Evolutionary conservation across 2,888 invertebrate species (phyloP).

Genomic region (Melikaiella ostensackeni): DNA sequence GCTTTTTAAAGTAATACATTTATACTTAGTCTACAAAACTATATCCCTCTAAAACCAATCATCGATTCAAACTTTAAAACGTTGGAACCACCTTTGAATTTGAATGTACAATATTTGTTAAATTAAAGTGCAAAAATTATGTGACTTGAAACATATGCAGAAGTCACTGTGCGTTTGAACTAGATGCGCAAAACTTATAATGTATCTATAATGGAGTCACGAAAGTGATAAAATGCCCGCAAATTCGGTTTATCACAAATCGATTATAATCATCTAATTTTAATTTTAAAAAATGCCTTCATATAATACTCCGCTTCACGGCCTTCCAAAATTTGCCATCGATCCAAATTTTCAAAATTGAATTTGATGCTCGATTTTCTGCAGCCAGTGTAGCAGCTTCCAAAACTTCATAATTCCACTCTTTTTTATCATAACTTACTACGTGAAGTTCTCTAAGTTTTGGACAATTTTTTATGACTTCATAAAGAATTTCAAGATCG

Average conservation of each 20-base stretch:
- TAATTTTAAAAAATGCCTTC: background rate
- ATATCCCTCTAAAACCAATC: background rate
- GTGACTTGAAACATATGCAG: too few species aligned
- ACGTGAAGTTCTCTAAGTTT: background rate
- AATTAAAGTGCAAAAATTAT: too few species aligned
- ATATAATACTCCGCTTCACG: background rate
- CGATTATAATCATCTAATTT: background rate
- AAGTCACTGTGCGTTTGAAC: too few species aligned
- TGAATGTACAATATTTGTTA: background rate
- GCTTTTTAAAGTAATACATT: too few species aligned
- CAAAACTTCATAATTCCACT: background rate
- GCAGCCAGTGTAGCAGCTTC: background rate
- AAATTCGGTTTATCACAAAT: background rate
- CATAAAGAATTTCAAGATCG: background rate
- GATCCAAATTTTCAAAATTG: conserved; percentile 3
- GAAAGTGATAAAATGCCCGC: too few species aligned
- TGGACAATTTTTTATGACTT: background rate
- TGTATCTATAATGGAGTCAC: background rate
- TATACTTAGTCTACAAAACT: too few species aligned
- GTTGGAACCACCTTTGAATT: background rate
- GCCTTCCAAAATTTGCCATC: background rate
- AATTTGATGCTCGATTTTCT: background rate
- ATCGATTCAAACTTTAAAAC: background rate
- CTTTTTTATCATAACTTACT: background rate
- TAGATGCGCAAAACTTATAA: too few species aligned